These are phyloP conservation scores for Trachymyrmex septentrionalis DNA, from an alignment of 1,140 invertebrate species.

Conservation along the genomic window DNA sequence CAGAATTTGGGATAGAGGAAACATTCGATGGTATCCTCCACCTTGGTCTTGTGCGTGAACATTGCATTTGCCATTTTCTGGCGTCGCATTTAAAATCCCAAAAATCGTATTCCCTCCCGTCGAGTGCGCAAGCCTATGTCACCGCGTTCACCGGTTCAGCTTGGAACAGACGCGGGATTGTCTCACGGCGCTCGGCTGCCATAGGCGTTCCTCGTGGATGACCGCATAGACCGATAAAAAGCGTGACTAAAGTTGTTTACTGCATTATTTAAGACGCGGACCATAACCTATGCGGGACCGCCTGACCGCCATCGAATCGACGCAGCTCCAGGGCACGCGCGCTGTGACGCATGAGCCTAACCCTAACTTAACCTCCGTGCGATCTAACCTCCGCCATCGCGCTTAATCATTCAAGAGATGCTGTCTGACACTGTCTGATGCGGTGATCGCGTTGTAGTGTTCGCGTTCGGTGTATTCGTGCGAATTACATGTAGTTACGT, in stretches of 20 bases:
- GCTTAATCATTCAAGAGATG: not conserved
- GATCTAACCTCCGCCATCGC: not conserved
- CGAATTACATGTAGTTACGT: not conserved
- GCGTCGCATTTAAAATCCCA: constrained; percentile 12
- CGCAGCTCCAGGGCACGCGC: constrained; percentile 35
- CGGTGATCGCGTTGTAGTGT: not conserved
- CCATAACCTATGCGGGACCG: constrained; percentile 27
- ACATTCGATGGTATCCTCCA: constrained; percentile 91
- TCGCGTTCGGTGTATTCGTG: constrained; percentile 4
- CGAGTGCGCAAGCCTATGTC: not conserved
- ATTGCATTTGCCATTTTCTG: constrained; percentile 69
- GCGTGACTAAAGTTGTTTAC: constrained; percentile 55
- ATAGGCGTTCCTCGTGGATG: constrained; percentile 40
- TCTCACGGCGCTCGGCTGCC: not conserved
- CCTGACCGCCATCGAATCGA: not conserved
- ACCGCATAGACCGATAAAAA: constrained; percentile 50
- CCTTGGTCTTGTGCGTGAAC: constrained; percentile 80
- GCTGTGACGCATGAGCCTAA: constrained; percentile 8
- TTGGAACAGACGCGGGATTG: not conserved
- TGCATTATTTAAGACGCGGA: constrained; percentile 27
- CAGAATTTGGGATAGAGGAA: constrained; percentile 89
- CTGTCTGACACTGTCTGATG: not conserved
- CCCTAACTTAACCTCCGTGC: not conserved
- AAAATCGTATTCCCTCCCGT: too few species aligned
- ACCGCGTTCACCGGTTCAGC: not conserved